These are phyloP conservation scores for Corydoras maculifer DNA, from an alignment of 2,113 vertebrate species.

Conservation along the genomic window DNA sequence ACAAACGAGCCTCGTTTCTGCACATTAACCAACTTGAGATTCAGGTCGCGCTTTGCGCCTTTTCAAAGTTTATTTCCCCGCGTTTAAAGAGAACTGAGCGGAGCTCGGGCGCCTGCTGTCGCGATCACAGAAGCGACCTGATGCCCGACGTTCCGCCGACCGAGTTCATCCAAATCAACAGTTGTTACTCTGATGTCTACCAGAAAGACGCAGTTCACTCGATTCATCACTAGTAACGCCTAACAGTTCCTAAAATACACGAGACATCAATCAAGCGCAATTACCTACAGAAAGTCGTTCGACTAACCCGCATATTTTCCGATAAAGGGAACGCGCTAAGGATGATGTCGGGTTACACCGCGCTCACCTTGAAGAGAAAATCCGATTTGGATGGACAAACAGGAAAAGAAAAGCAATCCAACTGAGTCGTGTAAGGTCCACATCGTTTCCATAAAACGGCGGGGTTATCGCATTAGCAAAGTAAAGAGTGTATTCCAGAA, in stretches of 20 bases:
- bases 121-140: not conserved
- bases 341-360: not conserved
- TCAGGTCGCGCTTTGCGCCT: conserved; percentile 40
- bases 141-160: not conserved
- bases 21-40: conserved; percentile 39
- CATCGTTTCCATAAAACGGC: conserved; percentile 59
- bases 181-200: conserved; percentile 24
- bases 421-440: conserved; percentile 67
- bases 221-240: too few relatives aligned
- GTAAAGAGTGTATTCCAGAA: conserved; percentile 24
- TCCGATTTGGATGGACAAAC: conserved; percentile 66
- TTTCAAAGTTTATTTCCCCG: conserved; percentile 44
- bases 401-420: conserved; percentile 68
- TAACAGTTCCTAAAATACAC: too few relatives aligned
- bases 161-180: conserved; percentile 42
- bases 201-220: not conserved
- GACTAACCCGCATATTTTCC: too few relatives aligned
- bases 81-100: not conserved
- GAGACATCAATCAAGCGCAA: too few relatives aligned
- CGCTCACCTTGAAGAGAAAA: conserved; percentile 66
- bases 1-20: conserved; percentile 15
- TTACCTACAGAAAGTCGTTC: too few relatives aligned
- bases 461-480: conserved; percentile 40
- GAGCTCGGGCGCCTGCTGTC: not conserved
- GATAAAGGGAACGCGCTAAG: not conserved